Evolutionary conservation across 53 echinoderm and acorn worm genomes (phyloP).

Genomic region (Mesocentrotus franciscanus): DNA sequence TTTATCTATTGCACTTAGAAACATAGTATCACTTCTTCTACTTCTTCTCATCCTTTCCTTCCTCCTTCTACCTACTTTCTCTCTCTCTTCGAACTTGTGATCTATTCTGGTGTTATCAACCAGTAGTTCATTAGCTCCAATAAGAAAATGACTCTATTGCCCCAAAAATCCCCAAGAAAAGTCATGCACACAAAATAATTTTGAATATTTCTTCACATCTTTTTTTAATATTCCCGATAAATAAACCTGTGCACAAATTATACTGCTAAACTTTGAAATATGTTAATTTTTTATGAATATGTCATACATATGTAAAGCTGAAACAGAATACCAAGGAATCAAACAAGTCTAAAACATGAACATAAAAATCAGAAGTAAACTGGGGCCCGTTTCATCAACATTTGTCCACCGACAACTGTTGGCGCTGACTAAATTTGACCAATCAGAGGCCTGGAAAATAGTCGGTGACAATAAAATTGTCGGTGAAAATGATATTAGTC

Average conservation of each 20-base stretch:
- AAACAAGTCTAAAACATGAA: background rate
- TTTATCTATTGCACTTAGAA: background rate
- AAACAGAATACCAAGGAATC: background rate
- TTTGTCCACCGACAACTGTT: too few relatives aligned
- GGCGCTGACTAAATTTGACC: too few relatives aligned
- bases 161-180: background rate
- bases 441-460: too few relatives aligned
- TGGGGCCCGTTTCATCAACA: too few relatives aligned
- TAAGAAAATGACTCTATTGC: background rate
- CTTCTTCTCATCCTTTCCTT: background rate
- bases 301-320: background rate
- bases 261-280: conserved; percentile 12
- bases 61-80: background rate
- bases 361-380: background rate
- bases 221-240: conserved; percentile 25
- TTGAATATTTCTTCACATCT: background rate
- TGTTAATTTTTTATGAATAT: background rate
- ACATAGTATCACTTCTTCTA: too few relatives aligned
- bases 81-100: background rate
- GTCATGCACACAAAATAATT: background rate
- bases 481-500: too few relatives aligned
- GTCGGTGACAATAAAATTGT: too few relatives aligned
- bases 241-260: conserved; percentile 36
- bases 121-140: background rate
- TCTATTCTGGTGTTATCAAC: background rate